Evolutionary conservation across 2,113 vertebrate genomes (phyloP).

Genomic region (Malaclemys terrapin): DNA sequence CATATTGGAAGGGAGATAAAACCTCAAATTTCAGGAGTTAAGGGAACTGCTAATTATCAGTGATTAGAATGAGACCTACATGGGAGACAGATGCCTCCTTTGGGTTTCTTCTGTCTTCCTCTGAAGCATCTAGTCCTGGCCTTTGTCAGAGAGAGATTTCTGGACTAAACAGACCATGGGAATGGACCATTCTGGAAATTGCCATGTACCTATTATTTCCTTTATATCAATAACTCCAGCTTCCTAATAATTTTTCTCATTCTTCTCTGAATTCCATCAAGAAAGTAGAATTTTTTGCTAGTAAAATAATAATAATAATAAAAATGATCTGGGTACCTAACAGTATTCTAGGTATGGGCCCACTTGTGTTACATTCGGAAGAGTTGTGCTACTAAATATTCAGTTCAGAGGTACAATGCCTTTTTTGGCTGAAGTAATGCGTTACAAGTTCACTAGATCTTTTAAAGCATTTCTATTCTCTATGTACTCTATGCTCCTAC

Average conservation of each 20-base stretch:
- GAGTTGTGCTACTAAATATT: background rate
- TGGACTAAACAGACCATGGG: background rate
- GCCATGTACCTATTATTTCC: background rate
- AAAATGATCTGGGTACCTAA: background rate
- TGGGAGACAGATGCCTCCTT: background rate
- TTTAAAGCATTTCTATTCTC: background rate
- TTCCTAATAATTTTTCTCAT: background rate
- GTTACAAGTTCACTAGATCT: background rate
- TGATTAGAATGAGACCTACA: too few species aligned
- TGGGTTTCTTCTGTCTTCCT: background rate
- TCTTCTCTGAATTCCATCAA: background rate
- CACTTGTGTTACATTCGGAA: background rate
- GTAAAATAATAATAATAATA: background rate
- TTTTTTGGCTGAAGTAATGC: background rate
- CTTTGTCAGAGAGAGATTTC: background rate
- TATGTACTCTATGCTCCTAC: background rate
- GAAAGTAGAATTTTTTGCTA: background rate
- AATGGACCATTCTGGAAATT: background rate
- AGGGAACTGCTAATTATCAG: too few species aligned
- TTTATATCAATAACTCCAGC: background rate
- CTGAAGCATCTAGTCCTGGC: background rate
- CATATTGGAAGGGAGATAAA: too few species aligned
- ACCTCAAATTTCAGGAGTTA: too few species aligned
- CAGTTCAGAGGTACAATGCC: background rate
- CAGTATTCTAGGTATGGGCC: background rate